phyloP scores from a whole-genome alignment of 2,113 vertebrate species.

The Nyctibius bracteatus region DNA sequence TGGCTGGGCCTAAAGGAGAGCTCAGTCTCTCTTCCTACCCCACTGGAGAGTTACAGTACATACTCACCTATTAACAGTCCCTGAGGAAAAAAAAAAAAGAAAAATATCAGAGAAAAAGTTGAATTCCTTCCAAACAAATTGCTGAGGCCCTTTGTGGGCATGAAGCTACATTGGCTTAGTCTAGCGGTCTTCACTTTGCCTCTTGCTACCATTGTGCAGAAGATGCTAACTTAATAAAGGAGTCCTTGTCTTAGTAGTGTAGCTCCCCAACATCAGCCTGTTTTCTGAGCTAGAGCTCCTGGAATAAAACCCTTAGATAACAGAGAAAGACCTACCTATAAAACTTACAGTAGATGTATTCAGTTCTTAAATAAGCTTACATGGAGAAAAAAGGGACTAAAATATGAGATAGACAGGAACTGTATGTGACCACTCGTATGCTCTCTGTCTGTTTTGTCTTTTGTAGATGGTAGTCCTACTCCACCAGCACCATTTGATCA shows the following conservation, averaged over 20 bases:
- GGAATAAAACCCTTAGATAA: not conserved
- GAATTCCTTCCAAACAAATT: not conserved
- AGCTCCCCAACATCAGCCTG: not conserved
- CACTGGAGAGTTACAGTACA: not conserved
- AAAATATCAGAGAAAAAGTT: not conserved
- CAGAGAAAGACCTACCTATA: not conserved
- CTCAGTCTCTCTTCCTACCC: not conserved
- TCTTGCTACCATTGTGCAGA: not conserved
- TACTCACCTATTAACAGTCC: not conserved
- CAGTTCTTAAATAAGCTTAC: not conserved
- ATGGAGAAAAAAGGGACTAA: not conserved
- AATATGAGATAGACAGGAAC: not conserved
- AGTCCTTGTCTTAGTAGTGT: not conserved
- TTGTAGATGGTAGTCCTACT: slow-evolving; percentile 76
- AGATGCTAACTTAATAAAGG: not conserved
- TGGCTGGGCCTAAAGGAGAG: not conserved
- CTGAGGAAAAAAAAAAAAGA: not conserved
- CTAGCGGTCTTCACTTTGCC: not conserved
- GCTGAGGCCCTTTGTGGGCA: not conserved
- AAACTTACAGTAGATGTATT: not conserved
- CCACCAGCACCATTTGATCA: slow-evolving; percentile 91
- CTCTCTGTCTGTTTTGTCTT: not conserved
- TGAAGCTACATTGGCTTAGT: not conserved
- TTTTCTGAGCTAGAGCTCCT: not conserved
- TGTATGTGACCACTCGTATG: not conserved